A percentile compares a stretch with the other conserved stretches of the same genome.
phyloP scores from a whole-genome alignment of 2,113 vertebrate species.

The Hemiprocne comata region DNA sequence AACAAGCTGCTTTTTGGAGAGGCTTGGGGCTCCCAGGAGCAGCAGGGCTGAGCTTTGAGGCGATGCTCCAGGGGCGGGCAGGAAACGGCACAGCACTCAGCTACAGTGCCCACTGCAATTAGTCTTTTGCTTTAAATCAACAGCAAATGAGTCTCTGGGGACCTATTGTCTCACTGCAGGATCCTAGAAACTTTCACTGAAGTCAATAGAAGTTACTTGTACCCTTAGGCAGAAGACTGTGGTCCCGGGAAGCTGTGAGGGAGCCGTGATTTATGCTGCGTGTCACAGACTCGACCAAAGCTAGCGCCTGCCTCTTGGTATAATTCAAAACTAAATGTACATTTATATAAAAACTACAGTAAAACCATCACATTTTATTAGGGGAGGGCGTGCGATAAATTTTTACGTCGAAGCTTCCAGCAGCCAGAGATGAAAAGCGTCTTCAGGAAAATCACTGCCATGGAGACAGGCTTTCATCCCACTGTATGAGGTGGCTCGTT shows the following conservation, averaged over 20 bases:
- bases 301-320: background rate
- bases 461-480: conserved; percentile 19
- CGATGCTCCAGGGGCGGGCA: accelerated
- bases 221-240: background rate
- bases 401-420: conserved; percentile 42
- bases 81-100: accelerated
- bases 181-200: background rate
- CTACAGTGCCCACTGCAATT: background rate
- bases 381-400: conserved; percentile 24
- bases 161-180: background rate
- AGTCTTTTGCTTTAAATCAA: conserved; percentile 45
- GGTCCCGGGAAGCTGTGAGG: background rate
- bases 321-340: conserved; percentile 58
- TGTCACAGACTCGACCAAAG: background rate
- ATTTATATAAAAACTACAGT: conserved; percentile 58
- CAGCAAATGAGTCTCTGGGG: conserved; percentile 4
- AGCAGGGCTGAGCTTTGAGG: background rate
- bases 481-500: background rate
- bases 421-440: conserved; percentile 20
- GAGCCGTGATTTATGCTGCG: background rate
- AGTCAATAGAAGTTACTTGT: conserved; percentile 20
- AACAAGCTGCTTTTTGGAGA: background rate
- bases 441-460: conserved; percentile 39
- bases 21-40: background rate
- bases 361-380: conserved; percentile 61